Base-by-base conservation (phyloP, 2,113 vertebrate species). In the Egretta garzetta region DNA sequence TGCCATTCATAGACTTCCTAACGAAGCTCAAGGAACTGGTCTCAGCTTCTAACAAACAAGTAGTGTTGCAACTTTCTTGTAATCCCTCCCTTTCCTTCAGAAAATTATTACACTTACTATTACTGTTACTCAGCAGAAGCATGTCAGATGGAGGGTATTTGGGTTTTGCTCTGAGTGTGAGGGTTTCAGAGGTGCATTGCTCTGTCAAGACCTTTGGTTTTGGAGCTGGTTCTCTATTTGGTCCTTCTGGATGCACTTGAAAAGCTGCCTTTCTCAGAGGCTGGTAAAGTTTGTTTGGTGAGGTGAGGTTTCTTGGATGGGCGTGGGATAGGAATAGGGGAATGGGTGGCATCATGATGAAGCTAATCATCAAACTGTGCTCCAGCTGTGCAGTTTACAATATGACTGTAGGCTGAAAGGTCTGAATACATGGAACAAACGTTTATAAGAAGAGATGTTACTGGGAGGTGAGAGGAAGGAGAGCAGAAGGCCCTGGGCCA, bases 401-500 rank as follows among this genome's bases (percentile, higher is more conserved):
- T 8, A 27, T 15, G 66, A 5, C 12, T n/a, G 17, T 35, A 45
- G 80, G 17, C 45, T 26, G 52, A 52, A 79, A 47, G 64, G 21
- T 10, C 53, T 7, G 71, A 63, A 63, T 10, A 6, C 6, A 7
- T 23, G 33, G 28, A 58, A 13, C 5, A 53, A 35, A 53, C 3
- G 12, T 33, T 19, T 20, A 16, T n/a, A 27, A 30, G 77, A 37
- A 33, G 30, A 1, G 4, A 2, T 26, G 30, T 59, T 53, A 12
- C 9, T 35, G 24, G 33, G 12, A 27, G 22, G 32, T 26, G 30
- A 86, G 72, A 76, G n/a, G 35, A 41, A 58, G 66, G 47, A 35
- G 35, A 19, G 9, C 5, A 32, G 47, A 47, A 67, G 28, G 56
- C 56, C 41, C 7, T 75, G 49, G 49, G 9, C 8, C 0, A 1